phyloP scores from a whole-genome alignment of 2,888 invertebrate species.

The Caenorhabditis zanzibari region DNA sequence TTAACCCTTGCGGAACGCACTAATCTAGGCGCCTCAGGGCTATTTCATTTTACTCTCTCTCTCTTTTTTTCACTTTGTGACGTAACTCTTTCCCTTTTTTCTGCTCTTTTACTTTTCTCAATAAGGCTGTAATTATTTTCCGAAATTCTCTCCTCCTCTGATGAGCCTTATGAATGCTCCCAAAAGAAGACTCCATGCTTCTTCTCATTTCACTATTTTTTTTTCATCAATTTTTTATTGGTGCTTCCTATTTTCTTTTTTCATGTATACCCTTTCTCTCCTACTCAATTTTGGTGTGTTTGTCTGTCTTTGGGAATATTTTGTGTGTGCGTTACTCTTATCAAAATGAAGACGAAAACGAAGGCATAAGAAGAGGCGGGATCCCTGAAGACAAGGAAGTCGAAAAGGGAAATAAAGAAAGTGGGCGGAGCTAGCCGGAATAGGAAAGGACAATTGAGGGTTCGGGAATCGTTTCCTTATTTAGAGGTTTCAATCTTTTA shows the following conservation, averaged over 20 bases:
- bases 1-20: slow-evolving; percentile 30
- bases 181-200: not conserved
- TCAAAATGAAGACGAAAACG: not conserved
- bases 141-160: slow-evolving; percentile 12
- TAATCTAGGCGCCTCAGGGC: slow-evolving; percentile 48
- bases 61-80: slow-evolving; percentile 45
- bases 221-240: slow-evolving; percentile 48
- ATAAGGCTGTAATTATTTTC: slow-evolving; percentile 46
- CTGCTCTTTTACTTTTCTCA: slow-evolving; percentile 10
- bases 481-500: too few relatives aligned
- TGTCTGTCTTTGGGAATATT: not conserved
- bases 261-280: not conserved
- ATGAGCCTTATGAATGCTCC: slow-evolving; percentile 51
- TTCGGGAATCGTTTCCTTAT: too few relatives aligned
- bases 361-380: not conserved
- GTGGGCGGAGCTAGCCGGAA: slow-evolving; percentile 12
- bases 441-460: too few relatives aligned
- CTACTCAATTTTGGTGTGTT: slow-evolving; percentile 21
- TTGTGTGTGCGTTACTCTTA: slow-evolving; percentile 18
- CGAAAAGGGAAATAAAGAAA: not conserved
- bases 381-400: slow-evolving; percentile 8
- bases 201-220: slow-evolving; percentile 46
- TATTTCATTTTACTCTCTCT: slow-evolving; percentile 22
- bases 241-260: slow-evolving; percentile 2
- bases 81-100: slow-evolving; percentile 21